Evolutionary conservation across 2,888 invertebrate species (phyloP).

Genomic region (Drosophila paranaensis): DNA sequence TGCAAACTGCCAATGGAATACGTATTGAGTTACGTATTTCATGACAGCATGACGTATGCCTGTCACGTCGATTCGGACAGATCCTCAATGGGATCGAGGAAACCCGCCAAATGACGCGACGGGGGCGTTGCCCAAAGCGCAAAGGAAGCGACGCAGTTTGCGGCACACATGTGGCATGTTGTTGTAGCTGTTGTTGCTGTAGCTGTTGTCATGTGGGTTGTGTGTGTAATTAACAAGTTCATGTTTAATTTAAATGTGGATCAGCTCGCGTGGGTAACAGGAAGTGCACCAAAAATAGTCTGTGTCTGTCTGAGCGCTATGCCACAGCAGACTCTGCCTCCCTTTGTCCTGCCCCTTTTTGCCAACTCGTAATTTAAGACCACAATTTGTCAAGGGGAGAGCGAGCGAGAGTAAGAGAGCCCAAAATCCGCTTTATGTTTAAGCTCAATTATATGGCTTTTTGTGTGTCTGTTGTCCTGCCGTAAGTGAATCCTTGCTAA

Average conservation of each 20-base stretch:
- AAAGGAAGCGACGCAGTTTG: conserved; percentile 37
- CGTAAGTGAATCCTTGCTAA: conserved; percentile 49
- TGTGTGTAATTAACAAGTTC: conserved; percentile 72
- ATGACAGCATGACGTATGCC: conserved; percentile 64
- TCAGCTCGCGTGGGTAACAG: conserved; percentile 65
- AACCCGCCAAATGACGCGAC: conserved; percentile 65
- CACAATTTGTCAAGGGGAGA: conserved; percentile 28
- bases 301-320: conserved; percentile 32
- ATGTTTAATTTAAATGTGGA: conserved; percentile 74
- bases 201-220: conserved; percentile 49
- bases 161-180: conserved; percentile 55
- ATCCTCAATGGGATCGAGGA: conserved; percentile 53
- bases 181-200: conserved; percentile 21
- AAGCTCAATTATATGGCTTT: conserved; percentile 76
- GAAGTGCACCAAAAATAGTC: conserved; percentile 44
- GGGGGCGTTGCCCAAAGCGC: conserved; percentile 39
- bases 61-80: conserved; percentile 57
- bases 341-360: too few species aligned
- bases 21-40: conserved; percentile 51
- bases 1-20: conserved; percentile 25
- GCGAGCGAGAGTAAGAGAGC: conserved; percentile 1
- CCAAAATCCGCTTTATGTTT: conserved; percentile 69
- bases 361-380: conserved; percentile 62
- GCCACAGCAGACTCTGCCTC: conserved; percentile 1
- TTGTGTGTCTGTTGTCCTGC: conserved; percentile 6